phyloP scores from a whole-genome alignment of 2,797 vertebrate genomes.

The Acanthis flammea region DNA sequence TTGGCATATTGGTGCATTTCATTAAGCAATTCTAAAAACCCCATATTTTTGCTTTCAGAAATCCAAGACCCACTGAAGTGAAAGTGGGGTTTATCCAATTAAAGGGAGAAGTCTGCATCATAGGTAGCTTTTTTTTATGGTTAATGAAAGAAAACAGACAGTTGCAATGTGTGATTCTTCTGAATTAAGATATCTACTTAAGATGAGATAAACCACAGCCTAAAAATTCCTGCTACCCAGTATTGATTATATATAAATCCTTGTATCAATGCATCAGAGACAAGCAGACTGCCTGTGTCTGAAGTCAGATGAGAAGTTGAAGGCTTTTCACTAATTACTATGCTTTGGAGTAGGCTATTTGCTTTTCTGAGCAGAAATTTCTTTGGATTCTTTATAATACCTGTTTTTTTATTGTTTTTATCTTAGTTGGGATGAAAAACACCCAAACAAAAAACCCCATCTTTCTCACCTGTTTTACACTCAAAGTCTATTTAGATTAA shows the following conservation, averaged over 20 bases:
- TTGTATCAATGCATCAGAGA: neutral
- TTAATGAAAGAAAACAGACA: neutral
- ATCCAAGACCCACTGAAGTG: neutral
- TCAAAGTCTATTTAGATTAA: neutral
- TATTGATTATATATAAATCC: slow-evolving; percentile 12
- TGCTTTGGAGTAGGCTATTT: neutral
- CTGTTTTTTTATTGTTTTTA: neutral
- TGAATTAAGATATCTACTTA: neutral
- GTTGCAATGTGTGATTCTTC: neutral
- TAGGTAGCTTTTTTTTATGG: neutral
- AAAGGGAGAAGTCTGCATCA: neutral
- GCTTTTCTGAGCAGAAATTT: neutral
- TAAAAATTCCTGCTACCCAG: neutral
- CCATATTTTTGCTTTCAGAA: neutral
- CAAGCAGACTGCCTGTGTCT: neutral
- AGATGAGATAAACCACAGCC: neutral
- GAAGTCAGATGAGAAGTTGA: neutral
- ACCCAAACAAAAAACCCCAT: rapidly evolving
- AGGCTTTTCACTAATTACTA: neutral
- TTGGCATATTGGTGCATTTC: neutral
- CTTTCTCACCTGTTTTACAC: neutral
- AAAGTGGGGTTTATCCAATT: neutral
- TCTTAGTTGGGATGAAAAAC: neutral
- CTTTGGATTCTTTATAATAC: neutral
- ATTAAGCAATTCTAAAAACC: neutral